Conservation (phyloP, 2,797 vertebrate species). For the Lepidocolaptes lacrymiger region DNA sequence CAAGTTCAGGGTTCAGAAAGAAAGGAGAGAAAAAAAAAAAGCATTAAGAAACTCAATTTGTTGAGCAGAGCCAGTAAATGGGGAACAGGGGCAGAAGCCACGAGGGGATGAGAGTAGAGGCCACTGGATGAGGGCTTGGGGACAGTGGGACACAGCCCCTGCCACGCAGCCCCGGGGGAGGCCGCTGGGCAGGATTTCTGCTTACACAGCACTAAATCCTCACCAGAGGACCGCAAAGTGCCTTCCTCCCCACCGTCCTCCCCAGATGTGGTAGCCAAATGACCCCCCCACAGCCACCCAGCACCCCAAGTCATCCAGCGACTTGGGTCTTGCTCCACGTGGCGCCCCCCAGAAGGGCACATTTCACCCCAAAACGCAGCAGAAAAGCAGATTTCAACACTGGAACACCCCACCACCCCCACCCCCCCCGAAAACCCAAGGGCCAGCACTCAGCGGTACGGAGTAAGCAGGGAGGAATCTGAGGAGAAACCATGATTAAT, state of each 20-base stretch:
- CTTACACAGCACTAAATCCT: neutral
- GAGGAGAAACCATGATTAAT: slow-evolving; percentile 23
- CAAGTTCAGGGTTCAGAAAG: slow-evolving; percentile 61
- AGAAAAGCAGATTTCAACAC: neutral
- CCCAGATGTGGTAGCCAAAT: rapidly evolving
- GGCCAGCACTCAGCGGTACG: neutral
- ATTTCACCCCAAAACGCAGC: neutral
- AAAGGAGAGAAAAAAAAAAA: neutral
- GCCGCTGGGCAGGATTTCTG: neutral
- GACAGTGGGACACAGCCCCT: neutral
- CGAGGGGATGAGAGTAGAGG: neutral
- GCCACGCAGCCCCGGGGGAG: neutral
- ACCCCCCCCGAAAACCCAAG: neutral
- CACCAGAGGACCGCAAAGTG: neutral
- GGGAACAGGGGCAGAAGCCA: neutral
- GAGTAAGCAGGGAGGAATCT: slow-evolving; percentile 12
- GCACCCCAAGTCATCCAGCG: rapidly evolving
- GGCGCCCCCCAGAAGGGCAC: neutral
- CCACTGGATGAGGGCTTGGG: rapidly evolving
- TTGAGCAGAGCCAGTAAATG: neutral
- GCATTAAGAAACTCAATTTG: neutral
- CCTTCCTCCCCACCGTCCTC: neutral
- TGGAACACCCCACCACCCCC: neutral
- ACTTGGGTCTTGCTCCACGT: rapidly evolving
- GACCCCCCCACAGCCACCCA: neutral